These are phyloP conservation scores for Petrophora chlorosata DNA, from an alignment of 2,888 invertebrate species.

Conservation along the genomic window DNA sequence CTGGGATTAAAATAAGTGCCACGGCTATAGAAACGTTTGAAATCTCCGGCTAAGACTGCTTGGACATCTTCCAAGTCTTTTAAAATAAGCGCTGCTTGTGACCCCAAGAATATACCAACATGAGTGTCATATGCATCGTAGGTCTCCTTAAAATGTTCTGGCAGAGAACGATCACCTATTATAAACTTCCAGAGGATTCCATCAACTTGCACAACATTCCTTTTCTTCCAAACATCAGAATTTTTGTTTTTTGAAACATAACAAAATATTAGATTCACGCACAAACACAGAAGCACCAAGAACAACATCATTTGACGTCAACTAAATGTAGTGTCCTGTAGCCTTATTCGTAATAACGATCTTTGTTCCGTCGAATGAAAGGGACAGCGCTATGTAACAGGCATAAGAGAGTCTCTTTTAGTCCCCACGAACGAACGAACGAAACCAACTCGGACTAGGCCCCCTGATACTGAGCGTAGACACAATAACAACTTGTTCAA, in stretches of 20 bases:
- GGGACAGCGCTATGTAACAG: too few relatives aligned
- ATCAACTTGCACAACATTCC: slow-evolving; percentile 49
- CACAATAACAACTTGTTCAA: too few relatives aligned
- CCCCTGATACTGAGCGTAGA: too few relatives aligned
- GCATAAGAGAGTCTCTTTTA: too few relatives aligned
- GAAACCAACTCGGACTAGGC: too few relatives aligned
- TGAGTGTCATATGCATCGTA: slow-evolving; percentile 51
- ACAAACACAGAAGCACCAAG: slow-evolving; percentile 33
- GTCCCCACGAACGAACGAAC: too few relatives aligned
- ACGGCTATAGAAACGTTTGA: slow-evolving; percentile 58
- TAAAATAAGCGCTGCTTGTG: slow-evolving; percentile 51
- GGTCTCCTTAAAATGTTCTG: slow-evolving; percentile 54
- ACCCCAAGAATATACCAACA: slow-evolving; percentile 52
- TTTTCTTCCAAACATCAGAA: slow-evolving; percentile 58
- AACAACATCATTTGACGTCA: slow-evolving; percentile 24
- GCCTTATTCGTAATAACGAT: too few relatives aligned
- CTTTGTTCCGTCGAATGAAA: too few relatives aligned
- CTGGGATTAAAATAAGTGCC: slow-evolving; percentile 52
- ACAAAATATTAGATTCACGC: slow-evolving; percentile 36
- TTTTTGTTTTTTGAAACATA: slow-evolving; percentile 30
- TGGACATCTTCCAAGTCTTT: slow-evolving; percentile 56
- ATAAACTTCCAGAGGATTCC: slow-evolving; percentile 50
- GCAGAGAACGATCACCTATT: slow-evolving; percentile 49
- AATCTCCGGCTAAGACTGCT: slow-evolving; percentile 55
- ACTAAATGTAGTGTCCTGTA: too few relatives aligned